Conservation (phyloP, 2,888 invertebrate genomes). For the Willowsia nigromaculata region DNA sequence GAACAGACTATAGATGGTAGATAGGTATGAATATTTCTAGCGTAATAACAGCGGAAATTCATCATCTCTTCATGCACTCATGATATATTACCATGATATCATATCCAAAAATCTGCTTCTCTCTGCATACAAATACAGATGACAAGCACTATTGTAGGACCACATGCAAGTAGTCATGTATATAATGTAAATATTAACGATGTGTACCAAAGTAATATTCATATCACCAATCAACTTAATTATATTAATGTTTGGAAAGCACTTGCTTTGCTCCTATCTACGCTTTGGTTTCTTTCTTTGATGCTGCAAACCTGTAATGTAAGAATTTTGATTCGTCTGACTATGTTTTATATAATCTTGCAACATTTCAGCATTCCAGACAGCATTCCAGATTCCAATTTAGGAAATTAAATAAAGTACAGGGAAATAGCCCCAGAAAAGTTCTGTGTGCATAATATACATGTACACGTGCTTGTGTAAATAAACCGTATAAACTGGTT, state of each 20-base stretch:
- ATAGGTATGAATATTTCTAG: background rate
- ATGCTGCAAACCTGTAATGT: no score
- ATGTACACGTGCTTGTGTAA: no score
- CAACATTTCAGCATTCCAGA: background rate
- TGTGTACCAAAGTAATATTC: background rate
- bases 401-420: constrained; percentile 26
- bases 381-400: background rate
- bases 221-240: background rate
- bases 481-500: no score
- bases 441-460: no score
- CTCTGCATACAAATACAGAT: no score
- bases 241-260: background rate
- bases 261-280: background rate
- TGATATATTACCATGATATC: no score
- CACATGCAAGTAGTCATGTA: no score
- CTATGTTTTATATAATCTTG: background rate
- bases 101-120: no score
- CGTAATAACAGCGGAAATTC: background rate
- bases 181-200: background rate
- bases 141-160: no score
- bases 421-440: background rate
- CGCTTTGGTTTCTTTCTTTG: background rate
- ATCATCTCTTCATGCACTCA: background rate
- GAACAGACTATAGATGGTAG: no score
- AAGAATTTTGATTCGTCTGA: no score